phyloP scores from a whole-genome alignment of 2,888 invertebrate genomes.

The Perizoma flavofasciatum region DNA sequence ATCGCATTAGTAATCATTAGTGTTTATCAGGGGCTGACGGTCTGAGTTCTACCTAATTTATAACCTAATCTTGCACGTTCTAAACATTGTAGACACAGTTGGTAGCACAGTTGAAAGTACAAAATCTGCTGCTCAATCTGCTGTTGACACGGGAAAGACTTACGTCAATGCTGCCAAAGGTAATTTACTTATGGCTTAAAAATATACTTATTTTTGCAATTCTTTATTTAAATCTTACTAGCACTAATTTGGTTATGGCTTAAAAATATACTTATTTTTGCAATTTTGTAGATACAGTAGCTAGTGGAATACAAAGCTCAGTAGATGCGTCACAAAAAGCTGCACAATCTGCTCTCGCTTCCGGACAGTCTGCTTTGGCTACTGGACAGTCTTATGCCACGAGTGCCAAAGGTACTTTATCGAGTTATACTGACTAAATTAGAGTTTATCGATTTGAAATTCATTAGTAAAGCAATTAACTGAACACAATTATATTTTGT shows the following conservation, averaged over 20 bases:
- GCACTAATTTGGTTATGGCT: too few relatives aligned
- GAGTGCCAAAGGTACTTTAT: constrained; percentile 49
- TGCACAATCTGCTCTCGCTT: constrained; percentile 46
- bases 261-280: constrained; percentile 2
- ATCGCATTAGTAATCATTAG: too few relatives aligned
- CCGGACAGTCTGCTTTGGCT: constrained; percentile 41
- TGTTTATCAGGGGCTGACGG: constrained; percentile 7
- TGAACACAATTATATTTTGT: constrained; percentile 40
- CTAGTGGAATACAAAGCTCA: constrained; percentile 46
- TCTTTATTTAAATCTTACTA: neutral
- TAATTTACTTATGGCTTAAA: constrained; percentile 33
- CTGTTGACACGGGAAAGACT: constrained; percentile 57
- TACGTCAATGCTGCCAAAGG: constrained; percentile 59
- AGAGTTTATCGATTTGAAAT: constrained; percentile 8
- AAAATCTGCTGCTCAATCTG: constrained; percentile 54
- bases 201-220: constrained; percentile 10
- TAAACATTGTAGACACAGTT: constrained; percentile 57
- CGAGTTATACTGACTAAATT: too few relatives aligned
- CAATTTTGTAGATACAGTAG: constrained; percentile 38
- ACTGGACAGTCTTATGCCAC: constrained; percentile 51
- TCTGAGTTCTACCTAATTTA: neutral
- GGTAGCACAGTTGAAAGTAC: constrained; percentile 58
- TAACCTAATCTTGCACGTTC: constrained; percentile 12
- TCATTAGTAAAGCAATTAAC: too few relatives aligned
- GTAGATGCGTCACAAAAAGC: constrained; percentile 54